Base-by-base conservation (phyloP, 2,888 invertebrate genomes). In the Lagria hirta region DNA sequence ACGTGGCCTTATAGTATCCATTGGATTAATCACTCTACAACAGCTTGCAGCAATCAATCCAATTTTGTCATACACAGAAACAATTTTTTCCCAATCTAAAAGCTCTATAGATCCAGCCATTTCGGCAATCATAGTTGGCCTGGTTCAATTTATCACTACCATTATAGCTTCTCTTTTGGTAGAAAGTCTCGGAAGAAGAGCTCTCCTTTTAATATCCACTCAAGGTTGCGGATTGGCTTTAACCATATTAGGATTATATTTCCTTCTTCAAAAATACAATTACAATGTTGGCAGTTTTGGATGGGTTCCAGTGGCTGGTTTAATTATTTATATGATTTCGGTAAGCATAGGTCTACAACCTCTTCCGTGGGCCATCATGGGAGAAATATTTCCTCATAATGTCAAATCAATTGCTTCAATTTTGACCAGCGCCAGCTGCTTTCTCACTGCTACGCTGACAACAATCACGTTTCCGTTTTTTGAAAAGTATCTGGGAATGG, bases 351-450 rank as follows among this genome's bases (percentile, higher is more conserved):
- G 81, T 1, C 78, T 84, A 38, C 87, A 91, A 2, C 84, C 86
- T 0, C 65, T 89, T 14, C 84, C 87, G 0, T 89, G 89, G 88
- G 83, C 87, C 0, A 81, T 89, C 16, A 80, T 88, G 77, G 84
- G 86, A 1, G 90, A 90, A 67, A 78, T 90, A 69, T 83, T 92
- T 68, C 82, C 91, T 14, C 72, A 82, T 0, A 83, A 86, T 52
- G 83, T 87, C 1, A 86, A 88, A 69, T 80, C 84, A 0, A 72
- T 79, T 11, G 86, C 86, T 1, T 44, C 48, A 2, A 43, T 57
- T 8, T 42, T 50, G 5, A 48, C 54, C 1, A 44, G 50, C 36
- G 52, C 53, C 27, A 14, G 29, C 2, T 53, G 52, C 34, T 49
- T 55, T 15, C 6, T 29, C 12, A 41, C 46, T 2, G 52, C 54